Percentiles rank a stretch among this genome's conserved stretches.
Conservation (phyloP, 2,797 vertebrate genomes). For the Pipistrellus pygmaeus region DNA sequence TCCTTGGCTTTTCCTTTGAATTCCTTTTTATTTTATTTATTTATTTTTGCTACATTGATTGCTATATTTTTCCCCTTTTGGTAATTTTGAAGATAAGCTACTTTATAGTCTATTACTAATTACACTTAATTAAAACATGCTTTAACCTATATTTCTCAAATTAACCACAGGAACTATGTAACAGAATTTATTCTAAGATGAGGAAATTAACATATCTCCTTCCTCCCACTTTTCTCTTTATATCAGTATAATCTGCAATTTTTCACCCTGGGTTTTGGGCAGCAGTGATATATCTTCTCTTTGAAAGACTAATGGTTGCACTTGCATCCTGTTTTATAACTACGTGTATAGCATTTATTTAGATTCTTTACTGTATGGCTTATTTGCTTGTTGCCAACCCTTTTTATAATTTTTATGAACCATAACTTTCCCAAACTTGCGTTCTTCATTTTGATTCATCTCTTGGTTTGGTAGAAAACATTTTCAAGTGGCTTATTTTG, state of each 20-base stretch:
- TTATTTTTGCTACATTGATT: conserved; percentile 46
- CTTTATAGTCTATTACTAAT: conserved; percentile 78
- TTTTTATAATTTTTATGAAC: conserved; percentile 40
- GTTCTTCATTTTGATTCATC: conserved; percentile 45
- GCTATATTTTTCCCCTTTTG: conserved; percentile 62
- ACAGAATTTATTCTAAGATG: conserved; percentile 67
- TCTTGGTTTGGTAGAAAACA: neutral
- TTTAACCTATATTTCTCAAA: conserved; percentile 77
- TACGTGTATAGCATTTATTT: conserved; percentile 46
- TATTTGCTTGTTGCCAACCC: conserved; percentile 47
- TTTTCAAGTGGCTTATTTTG: conserved; percentile 22
- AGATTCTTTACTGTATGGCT: neutral
- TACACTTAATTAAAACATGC: conserved; percentile 69
- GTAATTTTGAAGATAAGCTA: conserved; percentile 77
- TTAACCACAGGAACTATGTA: conserved; percentile 70
- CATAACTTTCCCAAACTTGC: neutral
- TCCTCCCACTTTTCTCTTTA: conserved; percentile 58
- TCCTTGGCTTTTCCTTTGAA: conserved; percentile 53
- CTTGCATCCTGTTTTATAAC: conserved; percentile 59
- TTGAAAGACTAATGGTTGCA: conserved; percentile 56
- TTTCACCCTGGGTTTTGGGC: conserved; percentile 49
- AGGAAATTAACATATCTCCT: conserved; percentile 69
- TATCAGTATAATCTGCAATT: conserved; percentile 61
- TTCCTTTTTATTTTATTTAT: neutral
- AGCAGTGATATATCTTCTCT: conserved; percentile 45